Base-by-base conservation (phyloP, 2,113 vertebrate genomes). In the Chionodraco myersi region DNA sequence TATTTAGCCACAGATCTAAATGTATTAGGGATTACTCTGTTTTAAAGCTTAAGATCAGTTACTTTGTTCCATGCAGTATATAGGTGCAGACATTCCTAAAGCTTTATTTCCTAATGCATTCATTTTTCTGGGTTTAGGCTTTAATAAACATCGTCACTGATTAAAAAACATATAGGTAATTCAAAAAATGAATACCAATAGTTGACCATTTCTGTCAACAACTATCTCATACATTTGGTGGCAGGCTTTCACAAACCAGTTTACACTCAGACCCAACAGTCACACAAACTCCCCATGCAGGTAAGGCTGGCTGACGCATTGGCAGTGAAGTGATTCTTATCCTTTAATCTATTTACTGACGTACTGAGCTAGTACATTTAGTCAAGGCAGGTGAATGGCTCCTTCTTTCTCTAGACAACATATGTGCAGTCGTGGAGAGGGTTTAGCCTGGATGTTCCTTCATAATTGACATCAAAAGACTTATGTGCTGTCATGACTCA, bases 271-370 rank as follows among this genome's bases (percentile, higher is more conserved):
- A 75, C n/a, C 67, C 44, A 60, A 44, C 44, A 72, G 13, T 47
- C 5, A 45, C 26, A 14, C 45, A 59, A 13, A 60, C 6, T 6
- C 59, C 58, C n/a, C 57, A 58, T 61, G 65, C 26, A 57, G 21
- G 60, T 67, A 69, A 79, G 18, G 45, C 64, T 66, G 76, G 52
- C 34, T 69, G 73, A 81, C 72, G 80, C 69, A 63, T 62, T 60
- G 14, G 65, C 80, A 82, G 49, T 77, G 80, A 74, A 86, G 53
- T 45, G 52, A 83, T 75, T 88, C 75, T 83, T 80, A 92, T 88
- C 83, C 85, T 84, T 80, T 94, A 90, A 94, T 94, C 86, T 84
- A 84, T 93, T 94, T 89, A 92, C 76, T 74, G 89, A 84, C 41
- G 77, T 45, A 59, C 65, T 63, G 58, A 83, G 52, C 69, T 72